Conservation (phyloP, 2,888 invertebrate species). For the Oligia fasciuncula region DNA sequence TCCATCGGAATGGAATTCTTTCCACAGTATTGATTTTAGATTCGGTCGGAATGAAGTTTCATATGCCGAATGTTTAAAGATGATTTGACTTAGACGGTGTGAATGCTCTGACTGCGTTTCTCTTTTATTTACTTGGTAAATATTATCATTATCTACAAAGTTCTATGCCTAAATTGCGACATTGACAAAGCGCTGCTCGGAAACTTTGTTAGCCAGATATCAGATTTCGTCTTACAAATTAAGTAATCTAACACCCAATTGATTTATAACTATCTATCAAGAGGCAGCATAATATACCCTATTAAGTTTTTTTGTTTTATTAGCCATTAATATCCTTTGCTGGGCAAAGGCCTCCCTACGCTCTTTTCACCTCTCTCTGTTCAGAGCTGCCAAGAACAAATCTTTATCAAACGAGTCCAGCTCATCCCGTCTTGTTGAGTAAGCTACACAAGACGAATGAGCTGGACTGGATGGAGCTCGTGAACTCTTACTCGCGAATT, state of each 20-base stretch:
- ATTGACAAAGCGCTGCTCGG: conserved; percentile 24
- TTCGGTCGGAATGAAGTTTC: conserved; percentile 64
- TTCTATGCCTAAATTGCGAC: conserved; percentile 21
- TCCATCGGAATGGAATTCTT: conserved; percentile 73
- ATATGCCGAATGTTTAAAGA: conserved; percentile 65
- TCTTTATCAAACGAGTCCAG: background rate
- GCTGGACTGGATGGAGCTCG: background rate
- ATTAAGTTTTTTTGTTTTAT: background rate
- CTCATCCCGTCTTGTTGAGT: background rate
- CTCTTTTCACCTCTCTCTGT: background rate
- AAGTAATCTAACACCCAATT: conserved; percentile 36
- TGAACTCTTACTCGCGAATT: background rate
- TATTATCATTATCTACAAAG: background rate
- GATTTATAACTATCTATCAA: conserved; percentile 36
- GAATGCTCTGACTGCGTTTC: background rate
- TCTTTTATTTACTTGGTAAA: conserved; percentile 7
- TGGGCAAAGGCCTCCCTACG: background rate
- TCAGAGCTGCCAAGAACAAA: background rate
- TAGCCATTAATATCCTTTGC: background rate
- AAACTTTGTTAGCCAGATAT: conserved; percentile 7
- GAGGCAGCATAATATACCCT: conserved; percentile 10
- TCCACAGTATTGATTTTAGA: conserved; percentile 69
- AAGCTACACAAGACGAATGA: background rate
- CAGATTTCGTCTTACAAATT: conserved; percentile 33
- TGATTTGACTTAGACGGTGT: conserved; percentile 7